Evolutionary conservation across 2,113 vertebrate species (phyloP).

Genomic region (Candoia aspera): DNA sequence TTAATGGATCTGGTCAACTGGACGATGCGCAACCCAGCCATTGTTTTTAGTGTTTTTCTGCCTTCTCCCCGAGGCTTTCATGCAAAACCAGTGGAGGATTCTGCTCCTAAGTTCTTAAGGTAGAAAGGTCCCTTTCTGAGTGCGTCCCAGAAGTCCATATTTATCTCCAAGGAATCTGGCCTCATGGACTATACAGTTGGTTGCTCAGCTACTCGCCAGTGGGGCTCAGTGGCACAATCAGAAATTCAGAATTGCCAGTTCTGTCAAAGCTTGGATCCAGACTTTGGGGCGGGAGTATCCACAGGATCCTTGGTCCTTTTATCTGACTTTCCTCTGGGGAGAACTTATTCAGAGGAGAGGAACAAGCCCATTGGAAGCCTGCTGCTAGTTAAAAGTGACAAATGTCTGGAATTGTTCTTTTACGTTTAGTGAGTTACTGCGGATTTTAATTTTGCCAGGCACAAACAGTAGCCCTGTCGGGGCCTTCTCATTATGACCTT

Average conservation of each 20-base stretch:
- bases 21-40: background rate
- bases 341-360: background rate
- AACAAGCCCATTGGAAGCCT: background rate
- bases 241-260: background rate
- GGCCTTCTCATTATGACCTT: background rate
- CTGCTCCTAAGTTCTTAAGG: background rate
- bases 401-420: background rate
- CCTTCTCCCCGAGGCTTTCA: background rate
- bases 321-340: background rate
- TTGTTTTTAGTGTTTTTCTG: background rate
- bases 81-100: background rate
- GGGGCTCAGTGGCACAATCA: background rate
- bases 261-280: background rate
- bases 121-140: background rate
- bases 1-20: background rate
- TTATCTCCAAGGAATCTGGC: background rate
- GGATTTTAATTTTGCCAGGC: background rate
- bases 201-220: background rate
- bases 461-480: background rate
- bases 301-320: background rate
- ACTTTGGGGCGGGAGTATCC: background rate
- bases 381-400: background rate
- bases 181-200: background rate
- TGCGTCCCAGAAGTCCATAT: background rate
- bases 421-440: background rate